Base-by-base conservation (phyloP, 2,797 vertebrate genomes). In the Cygnus olor region DNA sequence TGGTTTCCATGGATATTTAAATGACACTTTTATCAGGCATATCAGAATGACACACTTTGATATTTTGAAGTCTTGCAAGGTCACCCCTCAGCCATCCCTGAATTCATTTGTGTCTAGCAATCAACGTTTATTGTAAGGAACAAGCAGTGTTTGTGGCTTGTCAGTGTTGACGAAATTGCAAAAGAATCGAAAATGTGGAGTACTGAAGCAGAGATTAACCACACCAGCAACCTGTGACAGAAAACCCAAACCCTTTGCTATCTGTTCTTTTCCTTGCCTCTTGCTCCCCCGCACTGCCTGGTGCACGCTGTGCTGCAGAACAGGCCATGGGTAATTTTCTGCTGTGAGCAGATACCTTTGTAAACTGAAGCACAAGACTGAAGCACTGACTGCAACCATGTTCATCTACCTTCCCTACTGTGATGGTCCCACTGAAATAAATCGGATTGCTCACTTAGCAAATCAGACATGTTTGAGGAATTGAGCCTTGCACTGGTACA, bases 1-100 rank as follows among this genome's bases (percentile, higher is more conserved):
- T 70, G 88, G 78, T 93, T 96, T 91, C 88, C 57, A 69, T 65
- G 79, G 95, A 90, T 91, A 94, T 94, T 96, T 90, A 96, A 92
- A 77, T 86, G 49, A 85, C 85, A 83, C 68, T 94, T 95, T 80
- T 92, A 95, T 89, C 77, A 77, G 45, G 20, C 9, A 2, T 79
- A 90, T 95, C 89, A 90, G 79, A 94, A 73, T 24, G 87, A 66
- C 70, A 74, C 28, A 82, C 84, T 96, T 76, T 73, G 80, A 73
- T 92, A 93, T 92, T 95, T 91, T 1, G 7, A 95, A 91, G 77
- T 49, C 79, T 92, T 92, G 86, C 65, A 90, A 91, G 94, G 93
- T 96, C 89, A 84, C 27, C 21, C 91, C 71, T 64, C 65, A 93
- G 70, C 32, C 49, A 81, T 64, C 71, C 56, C 66, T 92, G 93